phyloP scores from a whole-genome alignment of 2,797 vertebrate genomes.

The Pelochelys cantorii region DNA sequence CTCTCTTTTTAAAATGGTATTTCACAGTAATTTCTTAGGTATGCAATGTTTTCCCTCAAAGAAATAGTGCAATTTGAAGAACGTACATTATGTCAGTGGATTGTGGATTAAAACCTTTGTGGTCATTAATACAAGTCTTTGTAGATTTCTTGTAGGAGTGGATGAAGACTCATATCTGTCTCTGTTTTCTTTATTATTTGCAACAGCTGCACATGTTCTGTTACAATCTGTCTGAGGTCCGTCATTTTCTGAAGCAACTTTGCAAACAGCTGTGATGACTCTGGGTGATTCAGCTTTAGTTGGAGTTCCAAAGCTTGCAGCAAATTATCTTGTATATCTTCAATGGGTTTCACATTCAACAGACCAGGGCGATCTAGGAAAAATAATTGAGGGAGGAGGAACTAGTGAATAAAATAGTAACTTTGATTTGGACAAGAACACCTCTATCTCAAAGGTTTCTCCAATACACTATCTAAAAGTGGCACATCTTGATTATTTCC shows the following conservation, averaged over 20 bases:
- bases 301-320: conserved; percentile 96
- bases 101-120: conserved; percentile 45
- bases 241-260: conserved; percentile 99
- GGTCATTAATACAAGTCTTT: conserved; percentile 92
- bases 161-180: conserved; percentile 94
- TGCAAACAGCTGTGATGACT: conserved; percentile 95
- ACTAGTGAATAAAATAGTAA: not conserved
- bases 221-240: conserved; percentile 97
- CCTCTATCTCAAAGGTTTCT: fast-evolving
- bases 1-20: conserved; percentile 80
- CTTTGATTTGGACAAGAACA: fast-evolving
- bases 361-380: conserved; percentile 93
- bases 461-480: fast-evolving
- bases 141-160: conserved; percentile 97
- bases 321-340: conserved; percentile 96
- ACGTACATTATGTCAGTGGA: conserved; percentile 69
- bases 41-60: conserved; percentile 79
- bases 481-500: not conserved
- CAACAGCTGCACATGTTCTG: conserved; percentile 94
- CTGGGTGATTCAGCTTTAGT: conserved; percentile 95
- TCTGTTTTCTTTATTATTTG: conserved; percentile 96
- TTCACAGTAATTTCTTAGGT: conserved; percentile 86
- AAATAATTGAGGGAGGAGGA: fast-evolving
- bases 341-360: conserved; percentile 96
- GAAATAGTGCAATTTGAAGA: conserved; percentile 84